Evolutionary conservation across 92 coral and sea anemone genomes (phyloP).

Genomic region (Heliopora coerulea): DNA sequence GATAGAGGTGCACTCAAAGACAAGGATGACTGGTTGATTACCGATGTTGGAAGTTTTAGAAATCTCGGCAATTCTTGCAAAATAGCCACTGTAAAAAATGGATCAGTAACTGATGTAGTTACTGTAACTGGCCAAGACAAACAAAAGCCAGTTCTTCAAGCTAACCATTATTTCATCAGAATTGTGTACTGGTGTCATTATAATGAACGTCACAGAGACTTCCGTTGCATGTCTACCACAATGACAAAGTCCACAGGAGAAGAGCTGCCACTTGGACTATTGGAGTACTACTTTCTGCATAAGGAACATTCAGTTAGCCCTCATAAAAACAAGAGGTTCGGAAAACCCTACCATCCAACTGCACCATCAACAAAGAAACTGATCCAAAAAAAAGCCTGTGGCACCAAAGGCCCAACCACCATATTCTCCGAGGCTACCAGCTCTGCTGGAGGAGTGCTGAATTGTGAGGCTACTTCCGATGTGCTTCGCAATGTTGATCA

Average conservation of each 20-base stretch:
- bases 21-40: too few relatives aligned
- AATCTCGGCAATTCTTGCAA: constrained; percentile 48
- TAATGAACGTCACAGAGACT: constrained; percentile 49
- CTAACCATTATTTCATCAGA: constrained; percentile 29
- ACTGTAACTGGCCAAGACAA: constrained; percentile 19
- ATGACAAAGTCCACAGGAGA: constrained; percentile 38
- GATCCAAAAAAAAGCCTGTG: constrained; percentile 30
- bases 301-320: constrained; percentile 63
- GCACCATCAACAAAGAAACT: constrained; percentile 51
- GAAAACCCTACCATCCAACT: constrained; percentile 51
- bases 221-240: constrained; percentile 47
- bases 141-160: constrained; percentile 26
- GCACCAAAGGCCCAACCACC: constrained; percentile 55
- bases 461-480: constrained; percentile 47
- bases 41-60: constrained; percentile 50
- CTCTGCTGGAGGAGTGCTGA: constrained; percentile 53
- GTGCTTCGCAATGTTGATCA: constrained; percentile 57
- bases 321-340: constrained; percentile 56
- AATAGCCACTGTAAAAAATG: constrained; percentile 16
- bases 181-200: constrained; percentile 40
- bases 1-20: constrained; percentile 47
- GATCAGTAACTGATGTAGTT: not conserved
- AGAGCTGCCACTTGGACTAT: constrained; percentile 49
- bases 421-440: constrained; percentile 50
- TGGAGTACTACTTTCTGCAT: constrained; percentile 50